Evolutionary conservation across 2,113 vertebrate species (phyloP), one percentile per base, ranked within the genome.

Genomic region (Chaetorhynchus papuensis): DNA sequence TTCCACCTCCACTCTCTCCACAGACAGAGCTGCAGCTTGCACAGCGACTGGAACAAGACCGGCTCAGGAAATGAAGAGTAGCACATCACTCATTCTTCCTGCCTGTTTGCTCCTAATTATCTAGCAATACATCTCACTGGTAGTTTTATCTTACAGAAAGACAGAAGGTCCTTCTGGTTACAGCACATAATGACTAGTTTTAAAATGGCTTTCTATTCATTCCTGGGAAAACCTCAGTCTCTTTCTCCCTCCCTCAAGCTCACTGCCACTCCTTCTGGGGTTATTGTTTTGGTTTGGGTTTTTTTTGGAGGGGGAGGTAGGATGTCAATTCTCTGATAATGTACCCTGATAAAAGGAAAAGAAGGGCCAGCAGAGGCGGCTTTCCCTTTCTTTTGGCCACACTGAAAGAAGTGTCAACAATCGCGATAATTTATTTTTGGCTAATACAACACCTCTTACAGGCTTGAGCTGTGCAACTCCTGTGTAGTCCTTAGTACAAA

Each of bases 41-140:
- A 76, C 79, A 30, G 74, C 44, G 89, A 68, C 63, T 74, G 94
- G 52, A 94, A 94, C 81, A 61, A 63, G 57, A 71, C 9, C 0
- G 17, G 44, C 77, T 95, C 81, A 82, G 93, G 95, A 95, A 94
- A 95, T 85, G 74, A 95, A 59, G 81, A 94, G 65, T 31, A 84
- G 65, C 1, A 12, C 74, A 95, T 94, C 92, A 60, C 76, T 94
- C 95, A 89, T 92, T 93, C 65, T 92, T 61, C 72, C 80, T 90
- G 81, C 57, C 92, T 93, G 76, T 94, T 95, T 96, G 85, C 83
- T 80, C 75, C 85, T 91, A 93, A 93, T 94, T 93, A 90, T 89
- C 90, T 87, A 61, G 86, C 79, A 95, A 95, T 86, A 89, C 41
- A 75, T 94, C 93, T 95, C 72, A 74, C 69, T 56, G 50, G 57